Evolutionary conservation across 2,113 vertebrate species (phyloP).

Genomic region (Myotis lucifugus): DNA sequence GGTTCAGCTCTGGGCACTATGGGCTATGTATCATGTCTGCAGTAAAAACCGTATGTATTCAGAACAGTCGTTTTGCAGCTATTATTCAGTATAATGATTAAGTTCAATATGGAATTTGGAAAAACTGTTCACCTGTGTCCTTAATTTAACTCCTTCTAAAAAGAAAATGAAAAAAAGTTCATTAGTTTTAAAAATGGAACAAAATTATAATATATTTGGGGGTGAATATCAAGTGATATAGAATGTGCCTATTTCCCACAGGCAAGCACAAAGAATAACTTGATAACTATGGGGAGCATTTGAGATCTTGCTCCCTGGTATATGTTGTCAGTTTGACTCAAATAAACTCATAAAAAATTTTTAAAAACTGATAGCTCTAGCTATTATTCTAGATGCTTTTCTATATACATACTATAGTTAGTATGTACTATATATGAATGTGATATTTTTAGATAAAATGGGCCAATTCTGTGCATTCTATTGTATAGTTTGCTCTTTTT

Average conservation of each 20-base stretch:
- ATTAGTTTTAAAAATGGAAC: neutral
- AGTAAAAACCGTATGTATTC: constrained; percentile 95
- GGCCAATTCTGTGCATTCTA: neutral
- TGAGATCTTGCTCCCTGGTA: neutral
- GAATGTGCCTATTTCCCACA: neutral
- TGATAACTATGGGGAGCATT: neutral
- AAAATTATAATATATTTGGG: neutral
- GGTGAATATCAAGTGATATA: neutral
- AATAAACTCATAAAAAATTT: neutral
- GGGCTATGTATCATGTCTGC: constrained; percentile 98
- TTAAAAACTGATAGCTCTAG: neutral
- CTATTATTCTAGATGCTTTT: neutral
- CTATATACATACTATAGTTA: neutral
- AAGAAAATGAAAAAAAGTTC: neutral
- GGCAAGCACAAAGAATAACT: neutral
- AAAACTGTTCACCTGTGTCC: neutral
- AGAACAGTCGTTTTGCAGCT: neutral
- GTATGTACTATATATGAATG: neutral
- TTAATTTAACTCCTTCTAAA: neutral
- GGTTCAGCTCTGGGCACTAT: constrained; percentile 98
- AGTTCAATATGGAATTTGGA: constrained; percentile 36
- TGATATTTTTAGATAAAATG: neutral
- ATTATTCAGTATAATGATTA: constrained; percentile 6
- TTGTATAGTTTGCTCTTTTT: neutral
- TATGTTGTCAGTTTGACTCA: neutral